Evolutionary conservation across 2,797 vertebrate species (phyloP).

Genomic region (Parauchenoglanis punctatus): DNA sequence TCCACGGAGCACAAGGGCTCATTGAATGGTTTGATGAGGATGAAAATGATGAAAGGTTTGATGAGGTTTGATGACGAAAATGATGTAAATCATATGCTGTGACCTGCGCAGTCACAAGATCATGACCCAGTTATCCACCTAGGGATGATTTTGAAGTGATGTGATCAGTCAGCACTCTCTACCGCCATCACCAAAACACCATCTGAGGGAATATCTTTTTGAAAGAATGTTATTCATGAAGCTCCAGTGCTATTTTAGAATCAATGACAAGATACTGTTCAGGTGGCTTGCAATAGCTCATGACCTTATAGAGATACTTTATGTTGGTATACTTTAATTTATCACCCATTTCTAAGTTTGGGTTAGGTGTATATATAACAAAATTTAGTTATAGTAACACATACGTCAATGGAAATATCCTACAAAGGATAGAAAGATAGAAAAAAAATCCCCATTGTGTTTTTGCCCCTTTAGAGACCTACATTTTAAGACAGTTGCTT

Average conservation of each 20-base stretch:
- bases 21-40: background rate
- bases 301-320: background rate
- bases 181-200: background rate
- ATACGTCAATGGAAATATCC: background rate
- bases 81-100: conserved; percentile 13
- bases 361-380: background rate
- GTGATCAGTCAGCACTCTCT: background rate
- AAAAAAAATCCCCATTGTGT: background rate
- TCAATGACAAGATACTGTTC: background rate
- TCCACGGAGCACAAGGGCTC: background rate
- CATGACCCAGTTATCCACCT: background rate
- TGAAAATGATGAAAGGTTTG: background rate
- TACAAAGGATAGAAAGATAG: background rate
- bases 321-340: background rate
- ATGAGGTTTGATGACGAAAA: background rate
- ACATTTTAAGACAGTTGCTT: conserved; percentile 10
- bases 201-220: background rate
- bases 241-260: background rate
- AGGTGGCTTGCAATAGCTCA: background rate
- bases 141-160: background rate
- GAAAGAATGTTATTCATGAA: background rate
- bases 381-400: background rate
- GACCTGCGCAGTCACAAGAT: conserved; percentile 2
- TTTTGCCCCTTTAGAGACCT: background rate
- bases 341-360: background rate